Conservation (phyloP, 2,113 vertebrate genomes). For the Rhodinocichla rosea region DNA sequence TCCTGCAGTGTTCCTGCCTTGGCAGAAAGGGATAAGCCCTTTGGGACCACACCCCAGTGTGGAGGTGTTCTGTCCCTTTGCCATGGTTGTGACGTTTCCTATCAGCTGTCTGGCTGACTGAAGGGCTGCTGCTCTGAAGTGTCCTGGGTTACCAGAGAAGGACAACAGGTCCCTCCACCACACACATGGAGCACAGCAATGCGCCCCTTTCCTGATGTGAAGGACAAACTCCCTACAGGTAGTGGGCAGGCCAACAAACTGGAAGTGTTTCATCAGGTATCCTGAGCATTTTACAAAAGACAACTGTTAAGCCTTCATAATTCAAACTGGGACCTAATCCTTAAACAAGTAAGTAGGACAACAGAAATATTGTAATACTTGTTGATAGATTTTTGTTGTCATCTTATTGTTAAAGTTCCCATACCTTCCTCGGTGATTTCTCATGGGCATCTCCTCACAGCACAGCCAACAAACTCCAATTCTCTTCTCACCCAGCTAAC, state of each 20-base stretch:
- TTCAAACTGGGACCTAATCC: not conserved
- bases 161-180: not conserved
- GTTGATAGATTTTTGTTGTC: not conserved
- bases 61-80: not conserved
- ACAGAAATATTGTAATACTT: not conserved
- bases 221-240: not conserved
- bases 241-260: not conserved
- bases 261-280: not conserved
- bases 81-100: not conserved
- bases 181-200: not conserved
- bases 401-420: too few relatives aligned
- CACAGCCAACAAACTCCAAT: too few relatives aligned
- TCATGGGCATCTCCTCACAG: too few relatives aligned
- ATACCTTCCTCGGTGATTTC: too few relatives aligned
- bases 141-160: not conserved
- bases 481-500: too few relatives aligned
- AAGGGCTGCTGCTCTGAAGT: not conserved
- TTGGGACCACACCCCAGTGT: not conserved
- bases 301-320: not conserved
- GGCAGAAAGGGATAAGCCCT: not conserved
- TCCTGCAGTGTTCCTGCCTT: not conserved
- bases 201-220: not conserved
- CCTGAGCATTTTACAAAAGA: not conserved
- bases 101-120: not conserved
- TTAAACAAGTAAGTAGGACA: not conserved